Evolutionary conservation across 1,140 invertebrate genomes (phyloP), one percentile per base, ranked within the genome.

Genomic region (Lethrus apterus): DNA sequence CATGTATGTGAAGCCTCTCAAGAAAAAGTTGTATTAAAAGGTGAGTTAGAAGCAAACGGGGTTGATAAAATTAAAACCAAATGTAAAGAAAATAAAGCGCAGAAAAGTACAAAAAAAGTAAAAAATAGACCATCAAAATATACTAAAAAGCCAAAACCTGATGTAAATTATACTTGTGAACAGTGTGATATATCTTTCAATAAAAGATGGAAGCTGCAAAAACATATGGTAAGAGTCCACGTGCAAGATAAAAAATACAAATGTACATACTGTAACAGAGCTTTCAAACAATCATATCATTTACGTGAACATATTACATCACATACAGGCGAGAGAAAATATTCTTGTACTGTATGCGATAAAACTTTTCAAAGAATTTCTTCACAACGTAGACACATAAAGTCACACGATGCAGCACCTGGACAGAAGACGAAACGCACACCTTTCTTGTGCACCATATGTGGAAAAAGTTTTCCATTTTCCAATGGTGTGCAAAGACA

Each of bases 181-280:
- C 82, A 81, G 58, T 71, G 68, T 10, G 77, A 79, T 49, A 82
- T 78, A 55, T 78, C 77, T 10, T 84, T 83, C 57, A 70, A 78
- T 56, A 80, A 80, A 3, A 80, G 77, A 2, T 80, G 76, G 14
- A 78, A 78, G 21, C 83, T 84, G 59, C 66, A 83, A 11, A 81
- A 77, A 21, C 69, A 82, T 15, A 79, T 84, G 64, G 81, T 82
- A 54, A 79, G 84, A 64, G 82, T 79, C 0, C 82, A 86, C 59
- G 76, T 76, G 3, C 66, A 72, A 8, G 72, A 72, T 34, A 84
- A 83, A 60, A 74, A 78, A 51, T 81, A 75, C 63, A 64, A 68
- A 21, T 86, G 84, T 55, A 65, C 71, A 44, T 64, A 73, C 44
- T 86, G 83, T 63, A 69, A 76, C 51, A 82, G 83, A 59, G 69